These are phyloP conservation scores for Eurypyga helias DNA, from an alignment of 2,113 vertebrate genomes.

Conservation along the genomic window DNA sequence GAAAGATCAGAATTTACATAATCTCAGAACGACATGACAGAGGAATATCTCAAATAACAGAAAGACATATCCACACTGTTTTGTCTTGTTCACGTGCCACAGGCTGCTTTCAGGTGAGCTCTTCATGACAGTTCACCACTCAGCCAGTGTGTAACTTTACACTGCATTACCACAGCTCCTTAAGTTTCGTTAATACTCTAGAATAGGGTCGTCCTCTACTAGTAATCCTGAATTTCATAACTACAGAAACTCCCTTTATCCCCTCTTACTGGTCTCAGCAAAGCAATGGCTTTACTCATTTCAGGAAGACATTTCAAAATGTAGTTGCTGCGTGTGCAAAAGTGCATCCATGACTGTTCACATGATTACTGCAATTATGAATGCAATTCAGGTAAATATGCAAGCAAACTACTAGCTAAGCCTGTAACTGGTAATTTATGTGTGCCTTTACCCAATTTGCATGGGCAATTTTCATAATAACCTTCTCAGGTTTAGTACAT, in stretches of 20 bases:
- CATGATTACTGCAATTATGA: slow-evolving; percentile 55
- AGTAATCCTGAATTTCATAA: background rate
- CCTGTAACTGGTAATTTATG: slow-evolving; percentile 52
- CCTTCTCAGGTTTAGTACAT: slow-evolving; percentile 6
- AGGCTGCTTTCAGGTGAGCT: background rate
- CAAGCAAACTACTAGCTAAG: slow-evolving; percentile 33
- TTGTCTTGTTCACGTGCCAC: background rate
- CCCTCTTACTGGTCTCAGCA: background rate
- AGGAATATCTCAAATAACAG: background rate
- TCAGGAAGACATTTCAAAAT: background rate
- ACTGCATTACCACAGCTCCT: accelerated
- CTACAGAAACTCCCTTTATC: background rate
- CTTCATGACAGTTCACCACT: background rate
- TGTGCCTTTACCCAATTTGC: slow-evolving; percentile 52
- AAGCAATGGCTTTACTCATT: background rate
- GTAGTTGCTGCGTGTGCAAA: background rate
- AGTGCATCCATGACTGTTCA: slow-evolving; percentile 6
- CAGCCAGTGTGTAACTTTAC: background rate
- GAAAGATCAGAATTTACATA: background rate
- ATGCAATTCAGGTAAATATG: slow-evolving; percentile 43
- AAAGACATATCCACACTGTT: background rate
- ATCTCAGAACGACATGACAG: background rate
- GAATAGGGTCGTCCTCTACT: background rate
- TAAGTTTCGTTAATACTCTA: background rate
- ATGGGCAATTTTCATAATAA: slow-evolving; percentile 54